Evolutionary conservation across 1,140 invertebrate genomes (phyloP).

Genomic region (Anoplophora glabripennis): DNA sequence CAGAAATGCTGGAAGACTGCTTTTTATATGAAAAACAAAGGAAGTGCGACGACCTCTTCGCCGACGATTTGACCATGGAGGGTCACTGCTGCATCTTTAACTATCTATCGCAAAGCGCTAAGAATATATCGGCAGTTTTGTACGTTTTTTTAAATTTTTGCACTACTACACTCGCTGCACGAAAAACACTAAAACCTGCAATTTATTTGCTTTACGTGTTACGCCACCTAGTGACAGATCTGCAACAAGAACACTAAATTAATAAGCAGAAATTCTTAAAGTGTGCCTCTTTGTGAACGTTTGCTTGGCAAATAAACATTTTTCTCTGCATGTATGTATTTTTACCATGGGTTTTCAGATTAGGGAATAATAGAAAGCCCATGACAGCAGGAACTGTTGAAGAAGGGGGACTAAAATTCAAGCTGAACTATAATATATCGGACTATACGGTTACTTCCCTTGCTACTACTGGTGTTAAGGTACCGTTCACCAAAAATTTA

Average conservation of each 20-base stretch:
- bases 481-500: too few relatives aligned
- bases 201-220: not conserved
- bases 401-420: too few relatives aligned
- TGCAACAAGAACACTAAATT: not conserved
- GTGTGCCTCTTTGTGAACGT: not conserved
- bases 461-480: too few relatives aligned
- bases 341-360: too few relatives aligned
- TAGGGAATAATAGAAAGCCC: too few relatives aligned
- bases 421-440: too few relatives aligned
- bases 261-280: not conserved
- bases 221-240: not conserved
- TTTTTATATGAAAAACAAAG: constrained; percentile 45
- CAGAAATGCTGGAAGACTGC: constrained; percentile 51
- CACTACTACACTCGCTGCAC: not conserved
- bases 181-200: not conserved
- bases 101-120: constrained; percentile 36
- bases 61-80: constrained; percentile 50
- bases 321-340: too few relatives aligned
- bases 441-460: too few relatives aligned
- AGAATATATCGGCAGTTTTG: constrained; percentile 8
- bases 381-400: too few relatives aligned
- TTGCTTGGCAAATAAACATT: too few relatives aligned
- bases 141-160: constrained; percentile 22
- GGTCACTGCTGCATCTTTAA: constrained; percentile 61
- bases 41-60: constrained; percentile 51